Evolutionary conservation across 2,113 vertebrate species (phyloP), one percentile per base, ranked within the genome.

Genomic region (Engystomops pustulosus): DNA sequence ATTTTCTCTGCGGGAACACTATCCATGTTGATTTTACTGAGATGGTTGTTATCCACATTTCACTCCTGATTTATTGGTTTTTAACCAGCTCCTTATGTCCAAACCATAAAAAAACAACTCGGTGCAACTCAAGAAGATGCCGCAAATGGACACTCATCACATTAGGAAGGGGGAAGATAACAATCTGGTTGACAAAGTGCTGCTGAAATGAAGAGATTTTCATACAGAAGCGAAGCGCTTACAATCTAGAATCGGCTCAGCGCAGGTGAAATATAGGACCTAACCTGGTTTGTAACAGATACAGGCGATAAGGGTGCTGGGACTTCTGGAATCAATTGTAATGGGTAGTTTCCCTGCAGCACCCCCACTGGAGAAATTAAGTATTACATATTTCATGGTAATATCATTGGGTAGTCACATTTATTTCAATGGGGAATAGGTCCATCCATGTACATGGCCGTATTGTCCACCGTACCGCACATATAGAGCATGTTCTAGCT

Each of bases 61-160:
- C 93, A 93, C 90, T 90, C 90, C 91, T 94, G 94, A 95, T 95
- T 95, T 95, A 95, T 95, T 94, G 93, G 89, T 91, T 94, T 94
- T 95, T 95, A 95, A 95, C 93, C 92, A 94, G 93, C 91, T 95
- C 94, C 94, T 93, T 94, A 95, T 95, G 94, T 88, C 87, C 74
- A 88, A 60, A 60, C 80, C 47, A 77, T 82, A 86, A 67, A n/a
- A 27, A 71, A 86, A 76, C 58, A 82, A 86, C 85, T 86, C 84
- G 38, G 71, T 90, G 91, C 91, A 93, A 91, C 88, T 88, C 18
- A 10, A 88, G 86, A 0, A 87, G 86, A 81, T 88, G 86, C 80
- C 23, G 86, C 83, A 87, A 88, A 89, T 84, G 7, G 58, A 89
- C 25, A 58, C 53, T 10, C 20, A 83, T 87, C 81, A 74, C 82